A percentile compares a stretch with the other conserved stretches of the same genome.
Evolutionary conservation across 2,888 invertebrate species (phyloP).

Genomic region (Merodon equestris): DNA sequence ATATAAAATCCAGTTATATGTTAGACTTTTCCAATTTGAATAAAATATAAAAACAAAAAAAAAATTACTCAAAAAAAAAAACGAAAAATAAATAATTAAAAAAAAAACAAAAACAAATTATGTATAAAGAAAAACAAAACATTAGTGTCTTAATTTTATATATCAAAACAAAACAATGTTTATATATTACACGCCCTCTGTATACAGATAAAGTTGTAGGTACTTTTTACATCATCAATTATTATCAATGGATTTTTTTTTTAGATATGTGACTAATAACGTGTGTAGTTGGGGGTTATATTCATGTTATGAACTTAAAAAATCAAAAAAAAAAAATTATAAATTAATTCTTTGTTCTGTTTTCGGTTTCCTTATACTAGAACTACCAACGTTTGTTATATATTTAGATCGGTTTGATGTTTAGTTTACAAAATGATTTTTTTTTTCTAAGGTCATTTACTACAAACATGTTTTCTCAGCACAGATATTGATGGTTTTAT

Average conservation of each 20-base stretch:
- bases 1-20: conserved; percentile 35
- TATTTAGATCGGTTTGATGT: no score
- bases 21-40: conserved; percentile 50
- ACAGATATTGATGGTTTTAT: no score
- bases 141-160: conserved; percentile 68
- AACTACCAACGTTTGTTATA: no score
- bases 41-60: conserved; percentile 18
- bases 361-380: no score
- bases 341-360: no score
- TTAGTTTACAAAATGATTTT: no score
- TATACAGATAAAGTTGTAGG: conserved; percentile 32
- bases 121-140: conserved; percentile 43
- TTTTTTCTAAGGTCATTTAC: no score
- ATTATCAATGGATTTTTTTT: conserved; percentile 54
- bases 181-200: conserved; percentile 29
- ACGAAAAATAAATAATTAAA: conserved; percentile 14
- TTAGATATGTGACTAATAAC: conserved; percentile 28
- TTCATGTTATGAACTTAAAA: no score
- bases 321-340: no score
- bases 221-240: conserved; percentile 58
- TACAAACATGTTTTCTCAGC: no score
- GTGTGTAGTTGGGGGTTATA: conserved; percentile 5
- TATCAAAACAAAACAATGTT: conserved; percentile 65
- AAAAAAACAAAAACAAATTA: conserved; percentile 13
- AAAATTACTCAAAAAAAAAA: conserved; percentile 36